Evolutionary conservation across 2,797 vertebrate species (phyloP), one percentile per base, ranked within the genome.

Genomic region (Masticophis lateralis): DNA sequence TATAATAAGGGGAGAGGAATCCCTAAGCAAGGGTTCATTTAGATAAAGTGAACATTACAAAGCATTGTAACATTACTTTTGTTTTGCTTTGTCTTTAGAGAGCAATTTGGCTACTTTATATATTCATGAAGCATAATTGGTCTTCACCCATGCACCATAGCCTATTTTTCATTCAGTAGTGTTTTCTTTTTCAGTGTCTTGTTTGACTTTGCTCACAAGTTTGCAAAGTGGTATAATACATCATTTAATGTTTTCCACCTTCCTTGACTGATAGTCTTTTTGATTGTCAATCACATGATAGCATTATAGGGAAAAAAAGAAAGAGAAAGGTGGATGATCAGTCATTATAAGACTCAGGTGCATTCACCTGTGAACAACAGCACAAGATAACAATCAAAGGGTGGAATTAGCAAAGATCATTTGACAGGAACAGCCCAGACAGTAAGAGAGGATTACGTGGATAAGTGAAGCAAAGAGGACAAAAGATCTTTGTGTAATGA

Each of bases 181-280:
- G 90, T 95, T 96, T 96, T 93, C 53, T 90, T 94, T 94, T 93
- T 92, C 79, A 87, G 51, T 94, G 95, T 90, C 92, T 94, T 96
- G 5, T 94, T n/a, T 95, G 96, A 96, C 94, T 96, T 97, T 97
- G 91, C 79, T 96, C 61, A 87, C 61, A 93, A 89, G 92, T 93
- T 93, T 95, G 91, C 90, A 92, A 90, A 96, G 89, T 89, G 94
- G 88, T 0, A 13, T 94, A 92, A 97, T 96, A 91, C 94, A 95
- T 97, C 95, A 96, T 97, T 97, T 96, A 47, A 95, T 97, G 94
- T 51, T 96, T 96, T 95, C 94, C 91, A 95, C 93, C 60, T 94
- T 95, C 93, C 95, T 93, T 95, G 95, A 96, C 92, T 92, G 95
- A 96, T 96, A 74, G 92, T 25, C 55, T 94, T 88, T 92, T 95